Base-by-base conservation (phyloP, 1,140 invertebrate species). In the Scaptomyza graminum region DNA sequence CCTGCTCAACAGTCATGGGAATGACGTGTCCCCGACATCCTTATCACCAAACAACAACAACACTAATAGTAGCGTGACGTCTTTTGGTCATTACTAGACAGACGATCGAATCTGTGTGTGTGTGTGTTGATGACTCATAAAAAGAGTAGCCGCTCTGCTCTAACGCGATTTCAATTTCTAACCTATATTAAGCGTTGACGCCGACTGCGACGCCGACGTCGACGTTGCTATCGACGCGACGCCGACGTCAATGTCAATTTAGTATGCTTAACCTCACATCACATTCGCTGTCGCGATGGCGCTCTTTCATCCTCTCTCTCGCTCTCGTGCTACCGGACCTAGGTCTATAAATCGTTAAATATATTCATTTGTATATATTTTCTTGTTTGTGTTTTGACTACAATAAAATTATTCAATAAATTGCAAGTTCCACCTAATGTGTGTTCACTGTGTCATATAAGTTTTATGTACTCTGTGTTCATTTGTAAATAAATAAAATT, bases 11-110 rank as follows among this genome's bases (percentile, higher is more conserved):
- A 44, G 70, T 57, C 65, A 74, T 49, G 56, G 59, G 39, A 61
- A 88, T 85, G 82, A 88, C 82, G 82, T 82, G 78, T 75, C 69
- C 62, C 69, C 62, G 37, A 71, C 46, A 72, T 87, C 83, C 83
- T 73, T 87, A 87, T 87, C 82, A 15, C 28, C 49, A 47, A 51
- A 50, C 46, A 34, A 7, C 39, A 44, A 6, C 15, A 47, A 54
- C 31, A 54, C 28, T 25, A 51, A 16, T 16, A 47, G 11, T 12
- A 16, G 43, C 31, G 44, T 83, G 79, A 83, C 79, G 79, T 72
- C 66, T 75, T 18, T 37, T n/a, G 56, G 39, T n/a, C 15, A 51
- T 71, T 65, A 64, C 50, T 47, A 49, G 55, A 44, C 25, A 49
- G 55, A 44, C 25, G 49, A 34, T 12, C 34, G 39, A 31, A 22